Conservation (phyloP, 2,797 vertebrate species). For the Gymnoscopelus braueri region DNA sequence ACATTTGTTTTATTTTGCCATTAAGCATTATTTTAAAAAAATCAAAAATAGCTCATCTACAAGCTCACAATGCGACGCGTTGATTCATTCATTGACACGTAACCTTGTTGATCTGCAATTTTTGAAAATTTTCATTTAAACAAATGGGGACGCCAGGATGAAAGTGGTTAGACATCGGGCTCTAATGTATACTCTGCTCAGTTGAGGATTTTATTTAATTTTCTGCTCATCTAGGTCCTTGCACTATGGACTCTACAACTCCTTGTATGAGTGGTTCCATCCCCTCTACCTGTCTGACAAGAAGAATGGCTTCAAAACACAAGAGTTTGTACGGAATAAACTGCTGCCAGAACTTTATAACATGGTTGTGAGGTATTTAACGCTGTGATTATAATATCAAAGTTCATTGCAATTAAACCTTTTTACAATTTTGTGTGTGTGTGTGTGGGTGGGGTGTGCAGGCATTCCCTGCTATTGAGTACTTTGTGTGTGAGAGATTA, state of each 20-base stretch:
- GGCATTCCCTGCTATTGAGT: too few species aligned
- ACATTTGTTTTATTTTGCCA: too few species aligned
- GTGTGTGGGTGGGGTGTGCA: not conserved
- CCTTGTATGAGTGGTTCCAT: conserved; percentile 93
- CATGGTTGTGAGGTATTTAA: conserved; percentile 86
- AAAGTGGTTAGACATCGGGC: not conserved
- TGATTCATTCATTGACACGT: too few species aligned
- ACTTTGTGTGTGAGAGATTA: too few species aligned
- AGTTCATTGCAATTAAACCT: not conserved
- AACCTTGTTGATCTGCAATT: too few species aligned
- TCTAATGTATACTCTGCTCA: not conserved
- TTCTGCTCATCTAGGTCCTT: conserved; percentile 79
- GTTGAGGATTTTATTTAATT: not conserved
- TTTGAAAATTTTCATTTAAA: too few species aligned
- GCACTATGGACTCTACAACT: conserved; percentile 92
- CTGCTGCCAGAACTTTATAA: conserved; percentile 90
- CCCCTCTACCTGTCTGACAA: conserved; percentile 92
- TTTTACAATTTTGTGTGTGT: not conserved
- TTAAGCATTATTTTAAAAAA: too few species aligned
- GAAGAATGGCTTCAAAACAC: conserved; percentile 86
- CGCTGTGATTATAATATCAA: not conserved
- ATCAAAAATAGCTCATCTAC: too few species aligned
- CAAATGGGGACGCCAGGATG: too few species aligned
- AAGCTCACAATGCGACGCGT: too few species aligned
- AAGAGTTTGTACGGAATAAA: conserved; percentile 87